Conservation (phyloP, 2,797 vertebrate genomes). For the Enteromius radiatus region DNA sequence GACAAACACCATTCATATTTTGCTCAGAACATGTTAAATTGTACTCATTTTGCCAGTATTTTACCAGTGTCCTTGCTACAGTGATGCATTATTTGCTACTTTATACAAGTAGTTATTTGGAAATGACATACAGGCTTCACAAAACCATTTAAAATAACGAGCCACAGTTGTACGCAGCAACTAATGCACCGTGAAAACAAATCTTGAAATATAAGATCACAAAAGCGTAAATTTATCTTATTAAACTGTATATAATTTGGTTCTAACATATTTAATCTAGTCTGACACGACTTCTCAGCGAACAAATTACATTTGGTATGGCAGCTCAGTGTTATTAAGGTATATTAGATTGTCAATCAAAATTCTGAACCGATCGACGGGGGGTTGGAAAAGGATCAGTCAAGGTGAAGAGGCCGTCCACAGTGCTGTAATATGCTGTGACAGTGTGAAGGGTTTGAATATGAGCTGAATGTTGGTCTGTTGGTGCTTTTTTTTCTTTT, state of each 20-base stretch:
- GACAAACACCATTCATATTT: neutral
- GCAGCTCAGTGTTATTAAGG: slow-evolving; percentile 3
- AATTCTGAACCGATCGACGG: neutral
- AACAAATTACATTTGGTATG: slow-evolving; percentile 35
- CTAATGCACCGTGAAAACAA: slow-evolving; percentile 17
- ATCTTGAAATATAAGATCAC: neutral
- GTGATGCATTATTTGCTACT: neutral
- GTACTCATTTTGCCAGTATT: neutral
- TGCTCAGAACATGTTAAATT: neutral
- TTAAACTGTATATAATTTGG: slow-evolving; percentile 13
- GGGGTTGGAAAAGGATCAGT: slow-evolving; percentile 22
- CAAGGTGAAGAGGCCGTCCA: neutral
- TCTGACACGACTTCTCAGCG: slow-evolving; percentile 17
- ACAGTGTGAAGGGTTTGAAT: neutral
- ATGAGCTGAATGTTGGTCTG: neutral
- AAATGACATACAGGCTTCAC: neutral
- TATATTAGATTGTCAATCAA: slow-evolving; percentile 17
- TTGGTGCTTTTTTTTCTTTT: neutral
- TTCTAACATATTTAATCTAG: neutral
- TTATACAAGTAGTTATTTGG: neutral
- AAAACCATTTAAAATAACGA: slow-evolving; percentile 10
- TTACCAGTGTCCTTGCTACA: neutral
- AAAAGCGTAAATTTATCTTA: neutral
- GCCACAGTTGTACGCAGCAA: neutral
- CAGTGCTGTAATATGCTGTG: neutral